Conservation (phyloP, 2,888 invertebrate genomes). For the Pristionchus japonicus region DNA sequence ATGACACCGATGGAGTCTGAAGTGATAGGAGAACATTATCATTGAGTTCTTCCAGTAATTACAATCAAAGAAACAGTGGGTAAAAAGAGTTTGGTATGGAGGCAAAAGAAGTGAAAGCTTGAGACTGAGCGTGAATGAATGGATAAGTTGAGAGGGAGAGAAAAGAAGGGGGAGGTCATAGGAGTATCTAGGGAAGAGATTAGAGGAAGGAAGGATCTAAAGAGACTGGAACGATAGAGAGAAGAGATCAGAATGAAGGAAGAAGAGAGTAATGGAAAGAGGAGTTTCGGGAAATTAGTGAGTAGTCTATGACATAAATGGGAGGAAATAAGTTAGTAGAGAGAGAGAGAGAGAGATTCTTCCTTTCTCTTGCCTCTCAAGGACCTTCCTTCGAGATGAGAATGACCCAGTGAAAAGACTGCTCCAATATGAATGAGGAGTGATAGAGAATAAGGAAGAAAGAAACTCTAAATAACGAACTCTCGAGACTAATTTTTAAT, state of each 20-base stretch:
- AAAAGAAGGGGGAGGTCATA: constrained; percentile 8
- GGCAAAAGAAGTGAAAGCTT: neutral
- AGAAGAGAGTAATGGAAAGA: neutral
- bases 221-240: constrained; percentile 18
- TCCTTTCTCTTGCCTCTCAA: neutral
- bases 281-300: neutral
- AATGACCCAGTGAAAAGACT: neutral
- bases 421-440: neutral
- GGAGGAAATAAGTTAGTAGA: neutral
- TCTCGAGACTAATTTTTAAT: too few species aligned
- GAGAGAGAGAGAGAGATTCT: neutral
- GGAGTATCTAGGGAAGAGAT: neutral
- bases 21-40: too few species aligned
- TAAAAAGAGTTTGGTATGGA: neutral
- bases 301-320: constrained; percentile 21
- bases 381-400: neutral
- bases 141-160: neutral
- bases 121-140: neutral
- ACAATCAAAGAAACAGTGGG: too few species aligned
- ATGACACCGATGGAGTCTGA: neutral
- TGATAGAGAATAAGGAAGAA: neutral
- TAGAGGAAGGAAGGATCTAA: neutral
- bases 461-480: too few species aligned
- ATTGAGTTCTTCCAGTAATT: too few species aligned
- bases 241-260: neutral